Conservation (phyloP, 2,797 vertebrate genomes). For the Micrastur ruficollis region DNA sequence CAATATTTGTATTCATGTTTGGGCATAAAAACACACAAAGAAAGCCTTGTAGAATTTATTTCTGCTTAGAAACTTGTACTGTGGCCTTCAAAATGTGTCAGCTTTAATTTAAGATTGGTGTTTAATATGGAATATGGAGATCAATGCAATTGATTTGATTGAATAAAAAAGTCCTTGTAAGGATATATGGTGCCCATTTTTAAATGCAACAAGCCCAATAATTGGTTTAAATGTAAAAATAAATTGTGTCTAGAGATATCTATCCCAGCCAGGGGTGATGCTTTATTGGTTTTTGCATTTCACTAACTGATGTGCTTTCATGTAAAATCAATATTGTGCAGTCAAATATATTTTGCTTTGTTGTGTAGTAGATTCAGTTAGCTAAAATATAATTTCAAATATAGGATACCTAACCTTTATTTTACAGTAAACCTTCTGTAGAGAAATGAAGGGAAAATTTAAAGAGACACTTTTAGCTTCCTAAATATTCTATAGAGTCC, state of each 20-base stretch:
- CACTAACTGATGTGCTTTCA: conserved; percentile 75
- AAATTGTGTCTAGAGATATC: conserved; percentile 73
- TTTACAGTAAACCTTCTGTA: conserved; percentile 59
- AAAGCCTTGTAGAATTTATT: conserved; percentile 55
- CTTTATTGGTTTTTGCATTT: conserved; percentile 75
- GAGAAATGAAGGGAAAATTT: conserved; percentile 47
- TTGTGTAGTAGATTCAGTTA: conserved; percentile 40
- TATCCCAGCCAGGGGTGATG: conserved; percentile 59
- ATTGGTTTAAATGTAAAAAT: conserved; percentile 77
- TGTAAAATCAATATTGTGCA: conserved; percentile 73
- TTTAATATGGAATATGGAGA: conserved; percentile 73
- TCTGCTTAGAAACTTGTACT: conserved; percentile 32
- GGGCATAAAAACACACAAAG: conserved; percentile 46
- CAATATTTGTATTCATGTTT: conserved; percentile 68
- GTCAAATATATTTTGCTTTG: conserved; percentile 71
- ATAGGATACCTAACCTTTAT: conserved; percentile 30
- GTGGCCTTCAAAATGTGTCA: conserved; percentile 66
- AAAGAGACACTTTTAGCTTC: conserved; percentile 55
- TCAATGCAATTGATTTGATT: conserved; percentile 72
- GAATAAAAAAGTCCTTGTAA: conserved; percentile 70
- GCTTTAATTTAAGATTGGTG: conserved; percentile 66
- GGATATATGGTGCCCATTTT: conserved; percentile 68
- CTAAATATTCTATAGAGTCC: conserved; percentile 59
- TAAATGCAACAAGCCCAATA: conserved; percentile 70
- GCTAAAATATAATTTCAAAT: conserved; percentile 57